Evolutionary conservation across 2,797 vertebrate genomes (phyloP).

Genomic region (Channa striata): DNA sequence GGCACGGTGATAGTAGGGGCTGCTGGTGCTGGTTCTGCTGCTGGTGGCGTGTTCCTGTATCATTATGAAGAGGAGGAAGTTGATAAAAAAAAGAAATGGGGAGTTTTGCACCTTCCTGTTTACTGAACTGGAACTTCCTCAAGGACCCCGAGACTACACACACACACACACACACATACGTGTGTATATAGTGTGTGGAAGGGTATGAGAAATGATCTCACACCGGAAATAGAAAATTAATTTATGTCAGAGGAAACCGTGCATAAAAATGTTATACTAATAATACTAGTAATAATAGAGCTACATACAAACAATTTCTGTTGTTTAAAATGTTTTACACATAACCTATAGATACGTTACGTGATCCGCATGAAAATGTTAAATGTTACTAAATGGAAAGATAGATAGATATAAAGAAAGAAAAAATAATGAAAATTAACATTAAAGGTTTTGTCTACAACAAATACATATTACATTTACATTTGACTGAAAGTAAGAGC

Average conservation of each 20-base stretch:
- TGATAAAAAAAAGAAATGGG: constrained; percentile 87
- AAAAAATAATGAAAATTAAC: too few relatives aligned
- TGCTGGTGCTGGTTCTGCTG: too few relatives aligned
- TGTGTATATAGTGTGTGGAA: neutral
- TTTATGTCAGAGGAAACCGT: constrained; percentile 8
- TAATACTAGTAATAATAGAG: too few relatives aligned
- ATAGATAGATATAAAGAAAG: too few relatives aligned
- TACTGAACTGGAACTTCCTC: constrained; percentile 88
- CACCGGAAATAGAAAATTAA: constrained; percentile 19
- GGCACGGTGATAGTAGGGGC: too few relatives aligned
- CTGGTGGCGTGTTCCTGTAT: constrained; percentile 35
- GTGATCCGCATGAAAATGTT: too few relatives aligned
- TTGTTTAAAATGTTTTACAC: too few relatives aligned
- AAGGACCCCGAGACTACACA: constrained; percentile 32
- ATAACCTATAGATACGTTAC: too few relatives aligned
- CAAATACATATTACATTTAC: neutral
- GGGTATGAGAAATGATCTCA: constrained; percentile 7
- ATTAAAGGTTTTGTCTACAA: neutral
- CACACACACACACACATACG: constrained; percentile 23
- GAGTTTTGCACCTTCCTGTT: constrained; percentile 90
- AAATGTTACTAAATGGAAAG: too few relatives aligned
- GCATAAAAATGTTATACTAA: too few relatives aligned
- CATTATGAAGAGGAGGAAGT: constrained; percentile 85
- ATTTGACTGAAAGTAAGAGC: too few relatives aligned
- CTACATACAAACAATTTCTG: too few relatives aligned